These are phyloP conservation scores for Heliconius himera DNA, from an alignment of 1,140 invertebrate species.

Conservation along the genomic window DNA sequence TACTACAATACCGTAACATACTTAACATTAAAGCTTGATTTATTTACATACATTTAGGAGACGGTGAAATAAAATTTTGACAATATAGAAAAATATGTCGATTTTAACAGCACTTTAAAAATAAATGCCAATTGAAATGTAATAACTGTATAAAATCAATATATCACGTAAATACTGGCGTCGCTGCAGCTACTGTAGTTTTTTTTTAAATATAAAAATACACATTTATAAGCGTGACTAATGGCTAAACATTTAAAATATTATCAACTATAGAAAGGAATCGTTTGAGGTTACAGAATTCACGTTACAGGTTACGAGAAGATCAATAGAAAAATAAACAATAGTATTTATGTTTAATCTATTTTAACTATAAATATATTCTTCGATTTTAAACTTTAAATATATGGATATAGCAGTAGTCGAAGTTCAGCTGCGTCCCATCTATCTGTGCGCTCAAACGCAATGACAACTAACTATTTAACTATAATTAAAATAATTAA, in stretches of 20 bases:
- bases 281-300: constrained; percentile 14
- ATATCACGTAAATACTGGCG: constrained; percentile 42
- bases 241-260: constrained; percentile 44
- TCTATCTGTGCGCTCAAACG: not conserved
- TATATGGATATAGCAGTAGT: constrained; percentile 24
- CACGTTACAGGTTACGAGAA: constrained; percentile 48
- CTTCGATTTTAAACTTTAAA: constrained; percentile 46
- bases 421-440: not conserved
- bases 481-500: not conserved
- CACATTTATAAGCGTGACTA: constrained; percentile 52
- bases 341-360: constrained; percentile 49
- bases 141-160: constrained; percentile 52
- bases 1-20: constrained; percentile 64
- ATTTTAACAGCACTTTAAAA: constrained; percentile 51
- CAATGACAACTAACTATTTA: not conserved
- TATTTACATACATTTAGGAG: constrained; percentile 59
- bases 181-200: constrained; percentile 40
- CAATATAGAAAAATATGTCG: constrained; percentile 60
- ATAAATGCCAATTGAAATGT: constrained; percentile 65
- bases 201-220: constrained; percentile 63
- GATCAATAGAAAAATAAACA: constrained; percentile 70
- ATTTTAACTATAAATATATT: constrained; percentile 61
- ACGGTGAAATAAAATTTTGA: constrained; percentile 52
- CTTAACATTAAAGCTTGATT: constrained; percentile 76
- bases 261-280: constrained; percentile 30